Evolutionary conservation across 1,140 invertebrate species (phyloP).

Genomic region (Antheraea pernyi): DNA sequence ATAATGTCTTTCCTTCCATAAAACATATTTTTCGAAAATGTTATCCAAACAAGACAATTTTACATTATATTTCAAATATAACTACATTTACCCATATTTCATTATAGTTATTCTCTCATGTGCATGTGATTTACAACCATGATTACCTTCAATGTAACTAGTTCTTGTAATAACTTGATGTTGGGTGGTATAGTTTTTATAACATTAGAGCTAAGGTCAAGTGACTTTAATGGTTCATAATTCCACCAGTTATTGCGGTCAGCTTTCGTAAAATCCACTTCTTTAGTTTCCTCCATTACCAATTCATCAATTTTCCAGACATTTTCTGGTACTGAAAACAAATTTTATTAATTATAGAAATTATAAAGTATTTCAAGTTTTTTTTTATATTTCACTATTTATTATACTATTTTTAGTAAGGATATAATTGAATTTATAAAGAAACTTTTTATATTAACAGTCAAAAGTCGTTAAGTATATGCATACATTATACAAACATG

Average conservation of each 20-base stretch:
- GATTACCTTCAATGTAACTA: conserved; percentile 80
- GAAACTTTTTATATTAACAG: background rate
- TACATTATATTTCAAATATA: too few relatives aligned
- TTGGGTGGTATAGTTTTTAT: conserved; percentile 84
- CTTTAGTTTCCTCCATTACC: conserved; percentile 81
- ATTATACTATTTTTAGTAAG: too few relatives aligned
- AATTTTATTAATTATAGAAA: too few relatives aligned
- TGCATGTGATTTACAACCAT: background rate
- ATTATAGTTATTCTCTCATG: too few relatives aligned
- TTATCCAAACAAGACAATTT: too few relatives aligned
- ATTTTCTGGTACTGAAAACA: conserved; percentile 86
- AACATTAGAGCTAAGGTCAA: conserved; percentile 91
- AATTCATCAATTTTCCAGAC: conserved; percentile 91
- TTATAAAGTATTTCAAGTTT: too few relatives aligned
- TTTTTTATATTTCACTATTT: too few relatives aligned
- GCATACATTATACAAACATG: background rate
- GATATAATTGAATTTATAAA: background rate
- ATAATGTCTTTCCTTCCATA: too few relatives aligned
- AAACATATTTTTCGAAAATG: too few relatives aligned
- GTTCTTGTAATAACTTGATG: conserved; percentile 84
- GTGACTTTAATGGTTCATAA: conserved; percentile 86
- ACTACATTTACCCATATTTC: too few relatives aligned
- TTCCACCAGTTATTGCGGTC: conserved; percentile 92
- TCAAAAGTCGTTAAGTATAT: conserved; percentile 12
- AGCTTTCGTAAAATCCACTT: conserved; percentile 82